These are phyloP conservation scores for Panagrolaimus sp. DNA, from an alignment of 1,140 invertebrate species.

Conservation along the genomic window DNA sequence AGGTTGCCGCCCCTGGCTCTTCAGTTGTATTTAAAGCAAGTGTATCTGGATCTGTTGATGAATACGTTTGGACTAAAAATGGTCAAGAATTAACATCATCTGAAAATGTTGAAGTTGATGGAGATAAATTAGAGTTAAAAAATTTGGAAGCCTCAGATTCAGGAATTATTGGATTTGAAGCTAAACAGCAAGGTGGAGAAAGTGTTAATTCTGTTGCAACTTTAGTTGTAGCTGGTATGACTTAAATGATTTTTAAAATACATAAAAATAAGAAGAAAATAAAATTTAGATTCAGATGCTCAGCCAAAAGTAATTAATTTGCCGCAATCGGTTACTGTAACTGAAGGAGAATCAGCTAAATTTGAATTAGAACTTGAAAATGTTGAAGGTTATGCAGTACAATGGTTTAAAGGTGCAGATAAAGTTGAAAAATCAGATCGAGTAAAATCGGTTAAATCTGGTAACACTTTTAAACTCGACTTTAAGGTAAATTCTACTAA, in stretches of 20 bases:
- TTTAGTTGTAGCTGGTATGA: slow-evolving; percentile 70
- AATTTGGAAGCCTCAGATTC: slow-evolving; percentile 68
- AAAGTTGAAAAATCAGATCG: slow-evolving; percentile 60
- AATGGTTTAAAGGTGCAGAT: slow-evolving; percentile 61
- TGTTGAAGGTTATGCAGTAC: slow-evolving; percentile 30
- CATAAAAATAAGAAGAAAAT: slow-evolving; percentile 58
- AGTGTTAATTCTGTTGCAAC: slow-evolving; percentile 85
- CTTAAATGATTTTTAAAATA: slow-evolving; percentile 56
- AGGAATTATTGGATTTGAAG: slow-evolving; percentile 89
- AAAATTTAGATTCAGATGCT: slow-evolving; percentile 64
- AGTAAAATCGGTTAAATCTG: slow-evolving; percentile 33
- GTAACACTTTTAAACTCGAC: slow-evolving; percentile 38
- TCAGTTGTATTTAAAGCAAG: slow-evolving; percentile 74
- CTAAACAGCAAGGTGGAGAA: slow-evolving; percentile 86
- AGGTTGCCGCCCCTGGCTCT: slow-evolving; percentile 77
- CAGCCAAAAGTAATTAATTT: slow-evolving; percentile 78
- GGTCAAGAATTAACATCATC: slow-evolving; percentile 91
- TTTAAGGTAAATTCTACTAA: slow-evolving; percentile 23
- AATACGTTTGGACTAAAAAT: slow-evolving; percentile 88
- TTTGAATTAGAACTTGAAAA: slow-evolving; percentile 74
- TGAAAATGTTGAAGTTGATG: slow-evolving; percentile 70
- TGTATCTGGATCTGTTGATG: slow-evolving; percentile 68
- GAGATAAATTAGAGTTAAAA: slow-evolving; percentile 61
- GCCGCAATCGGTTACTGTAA: slow-evolving; percentile 77
- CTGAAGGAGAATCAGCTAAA: slow-evolving; percentile 71